Evolutionary conservation across 2,113 vertebrate genomes (phyloP), one percentile per base, ranked within the genome.

Genomic region (Reinhardtius hippoglossoides): DNA sequence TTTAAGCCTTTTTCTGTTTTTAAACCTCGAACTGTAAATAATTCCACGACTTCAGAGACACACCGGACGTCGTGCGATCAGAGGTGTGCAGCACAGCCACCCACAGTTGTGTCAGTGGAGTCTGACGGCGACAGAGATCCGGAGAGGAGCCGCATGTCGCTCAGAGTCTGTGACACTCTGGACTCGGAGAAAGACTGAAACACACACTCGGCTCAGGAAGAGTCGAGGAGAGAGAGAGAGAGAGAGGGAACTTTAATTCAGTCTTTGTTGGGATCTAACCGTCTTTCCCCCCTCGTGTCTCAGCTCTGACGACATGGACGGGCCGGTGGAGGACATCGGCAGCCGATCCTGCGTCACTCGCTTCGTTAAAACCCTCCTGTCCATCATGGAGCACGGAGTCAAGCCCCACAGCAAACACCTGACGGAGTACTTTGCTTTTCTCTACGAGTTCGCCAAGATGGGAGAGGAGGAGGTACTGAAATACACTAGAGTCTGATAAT

Each of bases 341-440:
- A 98, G 97, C 76, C 96, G 98, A 26, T 99, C 98, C 0, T 99
- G 98, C 46, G 98, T 99, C 35, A 99, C 98, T 0, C 96, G 98
- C 88, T 99, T 99, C 31, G 97, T 99, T 14, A 98, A 98, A 90
- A 99, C 98, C 0, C 94, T 99, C 48, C 89, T 99, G 90, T 96
- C 97, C 68, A 99, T 99, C 91, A 99, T 99, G 98, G 98, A 99
- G 86, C 98, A 99, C 23, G 98, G 98, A 1, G 98, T 99, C 37
- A 99, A 99, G 70, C 98, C 98, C 20, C 98, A 99, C 94, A 99
- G 98, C 94, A 99, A 99, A 89, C 98, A 99, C 91, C 96, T 99
- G 89, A 99, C 98, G 0, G 98, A 99, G 48, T 99, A 99, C 90
- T 99, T 99, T 9, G 98, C 98, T 87, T 99, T 99, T 31, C 97